A percentile compares a stretch with the other conserved stretches of the same genome.
Conservation (phyloP, 2,797 vertebrate species). For the Enteromius unitaeniatus region DNA sequence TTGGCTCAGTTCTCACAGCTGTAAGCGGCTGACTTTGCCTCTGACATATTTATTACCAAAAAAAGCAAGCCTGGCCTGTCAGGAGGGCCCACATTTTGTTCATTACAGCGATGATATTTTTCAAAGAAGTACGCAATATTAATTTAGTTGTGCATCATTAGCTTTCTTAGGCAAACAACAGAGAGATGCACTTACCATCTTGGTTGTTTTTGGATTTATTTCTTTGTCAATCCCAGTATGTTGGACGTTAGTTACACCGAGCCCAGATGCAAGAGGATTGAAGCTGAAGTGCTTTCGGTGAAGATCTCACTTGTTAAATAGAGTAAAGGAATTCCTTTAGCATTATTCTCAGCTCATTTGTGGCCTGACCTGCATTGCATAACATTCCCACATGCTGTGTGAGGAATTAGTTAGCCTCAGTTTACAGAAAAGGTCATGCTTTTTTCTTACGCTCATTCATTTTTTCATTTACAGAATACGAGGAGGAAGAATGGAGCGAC, state of each 20-base stretch:
- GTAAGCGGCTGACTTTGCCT: constrained; percentile 54
- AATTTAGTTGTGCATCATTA: constrained; percentile 61
- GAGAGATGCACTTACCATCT: constrained; percentile 36
- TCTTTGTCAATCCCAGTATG: constrained; percentile 16
- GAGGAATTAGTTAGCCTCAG: constrained; percentile 65
- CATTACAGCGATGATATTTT: constrained; percentile 65
- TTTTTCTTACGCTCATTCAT: constrained; percentile 28
- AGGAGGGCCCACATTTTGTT: constrained; percentile 62
- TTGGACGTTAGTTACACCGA: constrained; percentile 11
- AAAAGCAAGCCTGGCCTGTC: constrained; percentile 48
- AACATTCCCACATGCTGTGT: constrained; percentile 66
- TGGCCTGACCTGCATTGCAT: constrained; percentile 61
- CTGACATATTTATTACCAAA: constrained; percentile 59
- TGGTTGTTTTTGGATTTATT: constrained; percentile 44
- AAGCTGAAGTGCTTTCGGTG: constrained; percentile 21
- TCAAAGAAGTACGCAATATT: constrained; percentile 61
- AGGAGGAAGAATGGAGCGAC: constrained; percentile 81
- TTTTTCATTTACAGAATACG: constrained; percentile 71
- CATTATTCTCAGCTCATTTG: constrained; percentile 39
- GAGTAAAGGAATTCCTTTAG: constrained; percentile 2
- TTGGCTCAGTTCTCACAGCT: constrained; percentile 51
- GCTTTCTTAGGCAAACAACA: constrained; percentile 56
- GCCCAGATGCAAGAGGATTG: constrained; percentile 37
- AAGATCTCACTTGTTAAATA: constrained; percentile 18
- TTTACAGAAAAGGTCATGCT: constrained; percentile 55